These are phyloP conservation scores for Cactoblastis cactorum DNA, from an alignment of 2,888 invertebrate genomes.

Conservation along the genomic window DNA sequence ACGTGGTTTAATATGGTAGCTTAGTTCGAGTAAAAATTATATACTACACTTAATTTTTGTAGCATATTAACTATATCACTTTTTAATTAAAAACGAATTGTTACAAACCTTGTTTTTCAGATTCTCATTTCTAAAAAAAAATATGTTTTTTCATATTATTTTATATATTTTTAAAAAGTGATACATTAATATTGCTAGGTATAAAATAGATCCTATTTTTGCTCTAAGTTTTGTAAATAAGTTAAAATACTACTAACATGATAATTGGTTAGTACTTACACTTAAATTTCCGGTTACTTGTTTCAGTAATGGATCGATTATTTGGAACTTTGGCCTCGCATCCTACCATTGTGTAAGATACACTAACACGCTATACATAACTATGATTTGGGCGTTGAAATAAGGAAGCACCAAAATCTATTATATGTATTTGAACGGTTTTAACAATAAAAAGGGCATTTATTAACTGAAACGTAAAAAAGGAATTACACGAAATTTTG, in stretches of 20 bases:
- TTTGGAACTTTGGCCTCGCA: slow-evolving; percentile 64
- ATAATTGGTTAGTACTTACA: slow-evolving; percentile 64
- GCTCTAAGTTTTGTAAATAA: slow-evolving; percentile 46
- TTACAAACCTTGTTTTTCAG: background rate
- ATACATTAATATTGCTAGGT: background rate
- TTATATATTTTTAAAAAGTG: background rate
- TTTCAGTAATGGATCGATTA: slow-evolving; percentile 19
- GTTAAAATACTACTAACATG: slow-evolving; percentile 32
- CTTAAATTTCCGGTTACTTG: slow-evolving; percentile 29
- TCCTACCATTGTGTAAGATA: slow-evolving; percentile 1
- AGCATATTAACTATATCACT: slow-evolving; percentile 13
- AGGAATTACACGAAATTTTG: no score
- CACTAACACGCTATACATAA: background rate
- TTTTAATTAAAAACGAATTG: background rate
- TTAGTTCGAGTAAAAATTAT: slow-evolving; percentile 1
- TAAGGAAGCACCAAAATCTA: no score
- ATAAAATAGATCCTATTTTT: slow-evolving; percentile 1
- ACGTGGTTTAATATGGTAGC: background rate
- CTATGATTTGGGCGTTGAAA: no score
- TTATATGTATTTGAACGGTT: no score
- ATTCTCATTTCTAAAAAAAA: no score
- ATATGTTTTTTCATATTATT: background rate
- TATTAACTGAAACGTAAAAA: no score
- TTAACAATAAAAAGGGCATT: no score
- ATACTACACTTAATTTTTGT: slow-evolving; percentile 14